A percentile compares a stretch with the other conserved stretches of the same genome.
Evolutionary conservation across 2,888 invertebrate species (phyloP).

Genomic region (Sinotaia quadrata): DNA sequence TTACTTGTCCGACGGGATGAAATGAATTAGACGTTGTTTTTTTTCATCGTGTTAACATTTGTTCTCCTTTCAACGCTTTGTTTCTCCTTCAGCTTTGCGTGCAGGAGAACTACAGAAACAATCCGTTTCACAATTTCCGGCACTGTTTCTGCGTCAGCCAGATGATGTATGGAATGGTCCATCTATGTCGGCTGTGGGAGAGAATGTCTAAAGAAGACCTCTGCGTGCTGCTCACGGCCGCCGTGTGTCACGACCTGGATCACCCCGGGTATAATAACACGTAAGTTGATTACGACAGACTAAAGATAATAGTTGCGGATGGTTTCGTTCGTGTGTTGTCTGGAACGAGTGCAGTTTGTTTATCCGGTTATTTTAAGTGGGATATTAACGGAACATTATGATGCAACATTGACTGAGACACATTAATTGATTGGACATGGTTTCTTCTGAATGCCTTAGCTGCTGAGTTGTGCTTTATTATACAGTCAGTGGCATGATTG

Average conservation of each 20-base stretch:
- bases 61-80: conserved; percentile 6
- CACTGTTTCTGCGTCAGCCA: conserved; percentile 90
- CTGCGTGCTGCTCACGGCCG: conserved; percentile 78
- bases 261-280: conserved; percentile 73
- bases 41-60: neutral
- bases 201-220: conserved; percentile 67
- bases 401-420: too few species aligned
- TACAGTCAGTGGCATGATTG: too few species aligned
- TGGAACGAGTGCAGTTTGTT: too few species aligned
- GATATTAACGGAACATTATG: too few species aligned
- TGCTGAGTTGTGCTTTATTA: too few species aligned
- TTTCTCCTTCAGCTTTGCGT: conserved; percentile 66
- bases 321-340: too few species aligned
- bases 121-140: conserved; percentile 89
- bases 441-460: too few species aligned
- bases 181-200: conserved; percentile 68
- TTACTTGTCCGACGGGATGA: neutral
- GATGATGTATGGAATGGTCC: conserved; percentile 80
- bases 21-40: neutral
- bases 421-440: too few species aligned
- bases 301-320: too few species aligned
- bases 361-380: too few species aligned
- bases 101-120: conserved; percentile 81
- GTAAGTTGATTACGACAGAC: conserved; percentile 56
- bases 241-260: conserved; percentile 84